These are phyloP conservation scores for Neodontobutis hainanensis DNA, from an alignment of 2,113 vertebrate genomes.

Conservation along the genomic window DNA sequence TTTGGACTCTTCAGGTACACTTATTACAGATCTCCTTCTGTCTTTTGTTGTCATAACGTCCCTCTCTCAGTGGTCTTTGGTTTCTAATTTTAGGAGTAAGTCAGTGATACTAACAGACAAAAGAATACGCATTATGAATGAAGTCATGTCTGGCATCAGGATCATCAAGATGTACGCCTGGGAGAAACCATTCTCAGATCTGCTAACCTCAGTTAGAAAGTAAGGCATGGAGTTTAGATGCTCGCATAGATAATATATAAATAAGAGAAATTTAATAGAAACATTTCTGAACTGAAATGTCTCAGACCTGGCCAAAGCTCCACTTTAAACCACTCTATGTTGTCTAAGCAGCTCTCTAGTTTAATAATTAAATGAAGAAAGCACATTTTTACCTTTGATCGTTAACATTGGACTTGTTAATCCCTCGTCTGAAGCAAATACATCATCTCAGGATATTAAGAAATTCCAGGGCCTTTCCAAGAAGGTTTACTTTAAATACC, in stretches of 20 bases:
- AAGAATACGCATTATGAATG: slow-evolving; percentile 92
- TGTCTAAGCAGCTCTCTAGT: background rate
- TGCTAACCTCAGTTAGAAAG: slow-evolving; percentile 84
- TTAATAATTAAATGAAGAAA: background rate
- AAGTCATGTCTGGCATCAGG: slow-evolving; percentile 90
- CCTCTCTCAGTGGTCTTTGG: background rate
- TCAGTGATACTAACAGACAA: slow-evolving; percentile 84
- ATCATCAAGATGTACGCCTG: slow-evolving; percentile 97
- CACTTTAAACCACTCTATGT: no score
- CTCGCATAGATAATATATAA: no score
- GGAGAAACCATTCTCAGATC: slow-evolving; percentile 88
- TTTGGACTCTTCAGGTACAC: slow-evolving; percentile 88
- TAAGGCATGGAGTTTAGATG: slow-evolving; percentile 48
- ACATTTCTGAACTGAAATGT: background rate
- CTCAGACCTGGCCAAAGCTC: background rate
- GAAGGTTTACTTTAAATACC: background rate
- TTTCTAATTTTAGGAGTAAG: slow-evolving; percentile 77
- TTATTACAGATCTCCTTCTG: background rate
- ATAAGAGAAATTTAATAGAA: no score
- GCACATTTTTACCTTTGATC: background rate
- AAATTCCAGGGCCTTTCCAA: background rate
- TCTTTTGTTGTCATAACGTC: background rate
- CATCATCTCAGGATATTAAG: background rate
- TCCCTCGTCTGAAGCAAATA: background rate
- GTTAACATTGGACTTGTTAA: background rate